Conservation (phyloP, 2,113 vertebrate species). For the Ranitomeya variabilis region DNA sequence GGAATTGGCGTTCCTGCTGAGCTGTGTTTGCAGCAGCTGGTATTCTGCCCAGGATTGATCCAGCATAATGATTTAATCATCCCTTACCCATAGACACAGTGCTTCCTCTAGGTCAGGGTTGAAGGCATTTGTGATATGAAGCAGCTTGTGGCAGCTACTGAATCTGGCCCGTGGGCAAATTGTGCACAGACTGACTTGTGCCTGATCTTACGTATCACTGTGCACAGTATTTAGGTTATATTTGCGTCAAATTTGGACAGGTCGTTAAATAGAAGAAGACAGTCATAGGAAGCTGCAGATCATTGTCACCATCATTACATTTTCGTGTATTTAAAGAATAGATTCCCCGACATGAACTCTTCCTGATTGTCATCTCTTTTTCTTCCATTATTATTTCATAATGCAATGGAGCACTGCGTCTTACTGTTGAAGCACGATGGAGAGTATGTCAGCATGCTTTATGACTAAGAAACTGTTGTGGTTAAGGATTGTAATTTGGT, state of each 20-base stretch:
- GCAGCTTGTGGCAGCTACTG: constrained; percentile 62
- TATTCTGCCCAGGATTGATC: constrained; percentile 59
- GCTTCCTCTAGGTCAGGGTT: constrained; percentile 60
- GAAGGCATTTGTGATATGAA: constrained; percentile 59
- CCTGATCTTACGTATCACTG: constrained; percentile 13
- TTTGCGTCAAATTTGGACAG: constrained; percentile 54
- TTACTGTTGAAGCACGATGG: constrained; percentile 19
- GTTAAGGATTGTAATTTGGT: constrained; percentile 19
- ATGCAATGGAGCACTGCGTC: constrained; percentile 33
- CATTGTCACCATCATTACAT: constrained; percentile 11
- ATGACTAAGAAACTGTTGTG: constrained; percentile 19
- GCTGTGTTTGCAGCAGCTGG: constrained; percentile 60
- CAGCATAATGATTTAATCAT: constrained; percentile 65
- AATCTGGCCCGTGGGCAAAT: constrained; percentile 45
- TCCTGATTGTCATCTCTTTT: neutral
- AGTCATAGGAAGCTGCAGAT: neutral
- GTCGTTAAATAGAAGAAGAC: constrained; percentile 26
- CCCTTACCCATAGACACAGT: constrained; percentile 62
- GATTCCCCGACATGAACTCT: neutral
- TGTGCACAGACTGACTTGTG: constrained; percentile 28
- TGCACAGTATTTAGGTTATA: constrained; percentile 53
- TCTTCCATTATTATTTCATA: constrained; percentile 43
- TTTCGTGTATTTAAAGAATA: neutral
- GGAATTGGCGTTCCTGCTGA: constrained; percentile 53
- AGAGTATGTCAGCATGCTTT: constrained; percentile 35